Conservation (phyloP, 2,888 invertebrate species). For the Stegana nigrithorax region DNA sequence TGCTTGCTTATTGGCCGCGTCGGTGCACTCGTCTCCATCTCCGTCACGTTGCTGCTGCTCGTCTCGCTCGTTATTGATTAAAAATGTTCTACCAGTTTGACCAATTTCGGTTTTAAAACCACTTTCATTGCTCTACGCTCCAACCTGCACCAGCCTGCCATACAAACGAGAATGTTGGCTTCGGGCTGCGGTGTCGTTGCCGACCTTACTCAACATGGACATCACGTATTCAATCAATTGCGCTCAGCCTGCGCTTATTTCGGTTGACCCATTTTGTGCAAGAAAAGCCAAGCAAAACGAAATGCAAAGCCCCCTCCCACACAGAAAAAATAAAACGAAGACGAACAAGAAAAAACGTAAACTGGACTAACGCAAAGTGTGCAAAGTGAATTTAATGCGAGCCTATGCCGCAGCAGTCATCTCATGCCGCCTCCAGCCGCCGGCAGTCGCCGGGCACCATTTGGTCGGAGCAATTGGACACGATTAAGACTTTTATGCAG, state of each 20-base stretch:
- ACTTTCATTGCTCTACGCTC: slow-evolving; percentile 30
- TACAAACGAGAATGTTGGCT: neutral
- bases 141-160: neutral
- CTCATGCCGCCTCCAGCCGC: neutral
- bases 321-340: neutral
- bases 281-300: slow-evolving; percentile 31
- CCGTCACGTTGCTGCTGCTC: too few relatives aligned
- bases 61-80: slow-evolving; percentile 50
- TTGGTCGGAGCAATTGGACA: neutral
- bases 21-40: too few relatives aligned
- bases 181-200: too few relatives aligned
- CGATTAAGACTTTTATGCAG: slow-evolving; percentile 16
- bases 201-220: slow-evolving; percentile 42
- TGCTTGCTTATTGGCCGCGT: neutral
- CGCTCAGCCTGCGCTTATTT: slow-evolving; percentile 49
- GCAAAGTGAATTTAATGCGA: slow-evolving; percentile 4
- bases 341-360: neutral
- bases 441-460: neutral
- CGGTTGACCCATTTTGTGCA: slow-evolving; percentile 51
- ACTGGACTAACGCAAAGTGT: neutral
- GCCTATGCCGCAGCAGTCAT: neutral
- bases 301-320: too few relatives aligned
- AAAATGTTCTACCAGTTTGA: slow-evolving; percentile 60
- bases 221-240: slow-evolving; percentile 61
- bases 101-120: slow-evolving; percentile 59